Conservation (phyloP, 1,140 invertebrate species). For the Drosophila busckii region DNA sequence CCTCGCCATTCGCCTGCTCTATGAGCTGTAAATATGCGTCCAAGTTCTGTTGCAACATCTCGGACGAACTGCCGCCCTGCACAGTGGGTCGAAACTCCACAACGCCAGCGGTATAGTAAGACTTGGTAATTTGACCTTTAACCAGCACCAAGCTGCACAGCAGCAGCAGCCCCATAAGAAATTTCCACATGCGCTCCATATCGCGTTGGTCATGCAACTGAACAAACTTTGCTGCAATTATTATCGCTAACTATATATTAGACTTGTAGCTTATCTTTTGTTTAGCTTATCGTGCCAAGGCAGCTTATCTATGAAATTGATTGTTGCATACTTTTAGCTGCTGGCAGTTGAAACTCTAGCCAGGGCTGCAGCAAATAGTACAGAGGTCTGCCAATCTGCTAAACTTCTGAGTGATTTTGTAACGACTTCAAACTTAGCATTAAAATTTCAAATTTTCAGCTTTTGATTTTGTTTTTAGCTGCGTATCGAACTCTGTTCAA, state of each 20-base stretch:
- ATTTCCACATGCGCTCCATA: slow-evolving; percentile 14
- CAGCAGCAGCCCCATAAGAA: background rate
- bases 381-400: no score
- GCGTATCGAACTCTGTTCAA: no score
- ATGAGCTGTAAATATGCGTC: slow-evolving; percentile 53
- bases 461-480: no score
- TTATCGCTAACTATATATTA: background rate
- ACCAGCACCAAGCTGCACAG: background rate
- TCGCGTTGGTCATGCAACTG: slow-evolving; percentile 10
- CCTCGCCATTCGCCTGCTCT: slow-evolving; percentile 70
- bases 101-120: slow-evolving; percentile 80
- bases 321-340: no score
- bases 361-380: no score
- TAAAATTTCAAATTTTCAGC: no score
- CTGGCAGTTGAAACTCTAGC: no score
- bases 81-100: slow-evolving; percentile 78
- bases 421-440: no score
- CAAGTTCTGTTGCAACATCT: slow-evolving; percentile 55
- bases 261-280: slow-evolving; percentile 7
- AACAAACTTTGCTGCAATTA: background rate
- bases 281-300: no score
- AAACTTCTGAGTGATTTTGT: no score
- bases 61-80: slow-evolving; percentile 25
- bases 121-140: slow-evolving; percentile 3
- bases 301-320: no score